These are phyloP conservation scores for Rhorus exstirpatorius DNA, from an alignment of 2,888 invertebrate species.

Conservation along the genomic window DNA sequence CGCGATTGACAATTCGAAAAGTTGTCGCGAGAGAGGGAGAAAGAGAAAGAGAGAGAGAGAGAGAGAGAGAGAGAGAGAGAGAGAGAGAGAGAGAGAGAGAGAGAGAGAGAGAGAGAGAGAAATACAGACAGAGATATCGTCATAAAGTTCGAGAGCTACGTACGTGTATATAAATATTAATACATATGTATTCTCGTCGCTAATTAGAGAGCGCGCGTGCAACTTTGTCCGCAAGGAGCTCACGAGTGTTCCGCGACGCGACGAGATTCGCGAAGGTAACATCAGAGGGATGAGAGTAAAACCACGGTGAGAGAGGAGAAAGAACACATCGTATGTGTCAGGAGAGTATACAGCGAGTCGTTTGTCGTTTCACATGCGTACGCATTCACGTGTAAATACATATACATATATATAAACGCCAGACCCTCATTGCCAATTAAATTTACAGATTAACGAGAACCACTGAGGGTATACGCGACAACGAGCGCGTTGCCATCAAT, in stretches of 20 bases:
- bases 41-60: constrained; percentile 7
- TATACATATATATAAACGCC: neutral
- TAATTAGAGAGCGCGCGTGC: constrained; percentile 63
- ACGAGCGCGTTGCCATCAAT: constrained; percentile 46
- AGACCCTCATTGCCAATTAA: constrained; percentile 59
- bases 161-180: too few relatives aligned
- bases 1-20: constrained; percentile 38
- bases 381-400: neutral
- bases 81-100: neutral
- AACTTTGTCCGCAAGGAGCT: constrained; percentile 43
- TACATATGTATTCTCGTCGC: constrained; percentile 28
- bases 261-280: constrained; percentile 31
- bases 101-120: constrained; percentile 3
- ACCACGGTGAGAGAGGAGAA: constrained; percentile 2
- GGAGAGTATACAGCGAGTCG: neutral
- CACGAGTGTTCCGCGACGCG: neutral
- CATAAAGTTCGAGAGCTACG: constrained; percentile 20
- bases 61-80: neutral
- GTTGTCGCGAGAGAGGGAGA: constrained; percentile 32
- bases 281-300: constrained; percentile 31
- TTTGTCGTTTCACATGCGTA: constrained; percentile 15
- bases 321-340: neutral
- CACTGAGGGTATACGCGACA: constrained; percentile 31
- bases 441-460: constrained; percentile 62
- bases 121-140: neutral